A percentile compares a stretch with the other conserved stretches of the same genome.
These are phyloP conservation scores for Carterocephalus palaemon DNA, from an alignment of 2,888 invertebrate species.

Conservation along the genomic window DNA sequence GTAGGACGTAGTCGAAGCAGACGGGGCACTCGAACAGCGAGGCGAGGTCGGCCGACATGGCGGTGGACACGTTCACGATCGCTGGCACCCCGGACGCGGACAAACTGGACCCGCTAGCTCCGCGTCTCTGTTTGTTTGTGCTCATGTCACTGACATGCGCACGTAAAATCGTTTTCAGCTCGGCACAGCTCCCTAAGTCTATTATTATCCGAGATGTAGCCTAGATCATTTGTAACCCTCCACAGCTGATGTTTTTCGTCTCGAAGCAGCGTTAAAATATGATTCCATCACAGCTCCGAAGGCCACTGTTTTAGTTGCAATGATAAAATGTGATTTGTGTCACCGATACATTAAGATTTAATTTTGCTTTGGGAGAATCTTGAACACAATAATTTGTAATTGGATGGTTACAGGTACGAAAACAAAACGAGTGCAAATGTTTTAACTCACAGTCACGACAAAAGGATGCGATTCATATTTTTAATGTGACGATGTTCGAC, in stretches of 20 bases:
- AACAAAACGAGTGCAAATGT: conserved; percentile 37
- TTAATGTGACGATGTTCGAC: conserved; percentile 41
- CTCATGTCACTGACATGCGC: conserved; percentile 77
- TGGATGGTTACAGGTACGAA: not conserved
- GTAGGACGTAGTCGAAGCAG: conserved; percentile 99
- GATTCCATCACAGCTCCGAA: conserved; percentile 70
- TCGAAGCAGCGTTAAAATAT: conserved; percentile 53
- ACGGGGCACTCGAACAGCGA: conserved; percentile 97
- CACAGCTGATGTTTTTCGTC: conserved; percentile 63
- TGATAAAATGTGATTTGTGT: conserved; percentile 26
- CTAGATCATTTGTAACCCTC: conserved; percentile 71
- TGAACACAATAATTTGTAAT: conserved; percentile 6
- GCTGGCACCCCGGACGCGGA: conserved; percentile 73
- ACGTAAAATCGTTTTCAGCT: conserved; percentile 52
- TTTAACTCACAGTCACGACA: conserved; percentile 55
- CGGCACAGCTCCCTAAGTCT: conserved; percentile 19
- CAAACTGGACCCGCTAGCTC: conserved; percentile 78
- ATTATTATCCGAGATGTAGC: conserved; percentile 16
- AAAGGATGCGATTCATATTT: conserved; percentile 32
- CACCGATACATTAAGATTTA: conserved; percentile 18
- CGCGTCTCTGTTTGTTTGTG: conserved; percentile 77
- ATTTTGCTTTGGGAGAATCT: conserved; percentile 36
- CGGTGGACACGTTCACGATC: conserved; percentile 79
- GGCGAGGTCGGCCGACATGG: conserved; percentile 91
- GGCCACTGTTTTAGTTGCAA: conserved; percentile 50